Conservation (phyloP, 2,888 invertebrate species). For the Cheilosia variabilis region DNA sequence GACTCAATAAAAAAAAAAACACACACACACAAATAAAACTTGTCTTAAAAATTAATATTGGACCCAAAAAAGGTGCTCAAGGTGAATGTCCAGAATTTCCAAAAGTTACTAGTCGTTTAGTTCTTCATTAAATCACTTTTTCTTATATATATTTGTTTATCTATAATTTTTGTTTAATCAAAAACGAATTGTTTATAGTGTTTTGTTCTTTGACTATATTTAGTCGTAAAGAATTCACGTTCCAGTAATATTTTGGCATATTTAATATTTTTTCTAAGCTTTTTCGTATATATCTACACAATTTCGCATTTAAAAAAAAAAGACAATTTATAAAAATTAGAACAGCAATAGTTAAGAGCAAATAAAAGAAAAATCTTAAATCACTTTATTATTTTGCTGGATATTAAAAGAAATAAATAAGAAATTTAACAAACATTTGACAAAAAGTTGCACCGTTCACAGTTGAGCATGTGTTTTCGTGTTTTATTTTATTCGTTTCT, state of each 20-base stretch:
- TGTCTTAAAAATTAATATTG: conserved; percentile 74
- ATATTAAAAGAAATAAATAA: neutral
- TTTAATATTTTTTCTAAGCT: conserved; percentile 41
- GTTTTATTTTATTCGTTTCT: neutral
- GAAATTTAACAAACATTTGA: neutral
- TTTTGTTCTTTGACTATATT: conserved; percentile 23
- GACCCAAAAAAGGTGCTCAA: conserved; percentile 82
- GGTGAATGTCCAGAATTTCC: conserved; percentile 79
- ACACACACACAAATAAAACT: conserved; percentile 40
- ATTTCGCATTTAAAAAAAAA: conserved; percentile 28
- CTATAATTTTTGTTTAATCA: conserved; percentile 7
- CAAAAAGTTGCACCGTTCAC: conserved; percentile 55
- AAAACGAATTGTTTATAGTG: conserved; percentile 6
- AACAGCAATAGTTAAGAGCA: conserved; percentile 1
- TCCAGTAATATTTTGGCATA: conserved; percentile 34
- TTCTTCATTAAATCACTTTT: conserved; percentile 38
- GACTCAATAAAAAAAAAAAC: conserved; percentile 52
- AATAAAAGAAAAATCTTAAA: neutral
- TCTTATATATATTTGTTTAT: conserved; percentile 10
- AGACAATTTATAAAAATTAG: neutral
- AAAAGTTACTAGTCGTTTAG: conserved; percentile 32
- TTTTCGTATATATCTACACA: conserved; percentile 38
- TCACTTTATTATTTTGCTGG: conserved; percentile 44
- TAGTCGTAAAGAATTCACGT: conserved; percentile 34
- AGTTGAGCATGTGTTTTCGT: conserved; percentile 54